Evolutionary conservation across 2,797 vertebrate genomes (phyloP).

Genomic region (Acrocephalus scirpaceus): DNA sequence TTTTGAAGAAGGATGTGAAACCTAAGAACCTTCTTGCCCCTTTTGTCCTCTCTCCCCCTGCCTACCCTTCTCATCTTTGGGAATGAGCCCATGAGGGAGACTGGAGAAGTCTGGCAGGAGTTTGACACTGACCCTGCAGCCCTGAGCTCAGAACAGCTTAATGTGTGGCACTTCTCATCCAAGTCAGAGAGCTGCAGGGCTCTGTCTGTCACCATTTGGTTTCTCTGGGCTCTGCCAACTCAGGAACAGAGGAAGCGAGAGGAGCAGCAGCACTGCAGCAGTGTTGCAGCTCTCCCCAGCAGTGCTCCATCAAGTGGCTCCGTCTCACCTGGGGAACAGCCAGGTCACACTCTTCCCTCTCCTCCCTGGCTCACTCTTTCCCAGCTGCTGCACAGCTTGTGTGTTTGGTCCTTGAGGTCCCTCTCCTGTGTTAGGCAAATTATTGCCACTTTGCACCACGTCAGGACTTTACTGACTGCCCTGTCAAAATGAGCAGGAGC

Average conservation of each 20-base stretch:
- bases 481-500: background rate
- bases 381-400: background rate
- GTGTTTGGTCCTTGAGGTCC: background rate
- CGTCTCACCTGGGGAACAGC: accelerated
- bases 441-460: background rate
- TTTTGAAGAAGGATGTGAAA: background rate
- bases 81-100: background rate
- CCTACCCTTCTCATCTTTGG: background rate
- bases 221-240: background rate
- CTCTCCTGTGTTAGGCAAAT: background rate
- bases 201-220: accelerated
- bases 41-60: background rate
- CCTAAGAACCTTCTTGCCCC: background rate
- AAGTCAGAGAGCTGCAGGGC: background rate
- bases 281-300: background rate
- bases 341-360: background rate
- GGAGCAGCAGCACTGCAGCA: background rate
- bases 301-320: accelerated
- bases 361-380: background rate
- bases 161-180: background rate
- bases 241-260: background rate
- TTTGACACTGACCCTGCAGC: accelerated
- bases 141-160: background rate
- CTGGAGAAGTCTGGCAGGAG: background rate
- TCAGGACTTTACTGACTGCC: background rate